Evolutionary conservation across 2,888 invertebrate species (phyloP).

Genomic region (Onthophagus sagittarius): DNA sequence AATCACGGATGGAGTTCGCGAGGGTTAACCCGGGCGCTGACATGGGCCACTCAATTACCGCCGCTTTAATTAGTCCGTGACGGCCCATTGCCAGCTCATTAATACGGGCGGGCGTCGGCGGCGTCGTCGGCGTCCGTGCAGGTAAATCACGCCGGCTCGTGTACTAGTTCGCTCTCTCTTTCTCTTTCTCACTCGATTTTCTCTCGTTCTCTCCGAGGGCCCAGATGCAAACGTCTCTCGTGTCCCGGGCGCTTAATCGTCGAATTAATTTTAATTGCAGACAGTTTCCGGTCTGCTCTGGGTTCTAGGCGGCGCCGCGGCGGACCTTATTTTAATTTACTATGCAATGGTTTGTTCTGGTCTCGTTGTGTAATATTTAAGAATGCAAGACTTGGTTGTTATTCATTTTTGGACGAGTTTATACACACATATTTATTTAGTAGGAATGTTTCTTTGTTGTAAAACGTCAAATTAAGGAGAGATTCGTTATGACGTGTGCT

Average conservation of each 20-base stretch:
- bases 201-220: constrained; percentile 10
- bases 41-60: constrained; percentile 49
- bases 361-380: neutral
- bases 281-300: neutral
- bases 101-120: constrained; percentile 36
- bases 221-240: constrained; percentile 35
- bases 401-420: too few species aligned
- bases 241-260: constrained; percentile 40
- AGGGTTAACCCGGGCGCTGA: constrained; percentile 46
- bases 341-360: neutral
- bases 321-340: neutral
- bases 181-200: neutral
- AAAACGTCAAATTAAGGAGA: neutral
- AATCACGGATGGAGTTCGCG: neutral
- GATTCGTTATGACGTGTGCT: neutral
- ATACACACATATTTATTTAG: too few species aligned
- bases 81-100: constrained; percentile 49
- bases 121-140: constrained; percentile 38
- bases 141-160: constrained; percentile 45
- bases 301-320: neutral
- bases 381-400: neutral
- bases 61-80: constrained; percentile 49
- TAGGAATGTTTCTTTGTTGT: neutral
- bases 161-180: constrained; percentile 27
- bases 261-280: constrained; percentile 44